These are phyloP conservation scores for Menura novaehollandiae DNA, from an alignment of 2,113 vertebrate genomes.

Conservation along the genomic window DNA sequence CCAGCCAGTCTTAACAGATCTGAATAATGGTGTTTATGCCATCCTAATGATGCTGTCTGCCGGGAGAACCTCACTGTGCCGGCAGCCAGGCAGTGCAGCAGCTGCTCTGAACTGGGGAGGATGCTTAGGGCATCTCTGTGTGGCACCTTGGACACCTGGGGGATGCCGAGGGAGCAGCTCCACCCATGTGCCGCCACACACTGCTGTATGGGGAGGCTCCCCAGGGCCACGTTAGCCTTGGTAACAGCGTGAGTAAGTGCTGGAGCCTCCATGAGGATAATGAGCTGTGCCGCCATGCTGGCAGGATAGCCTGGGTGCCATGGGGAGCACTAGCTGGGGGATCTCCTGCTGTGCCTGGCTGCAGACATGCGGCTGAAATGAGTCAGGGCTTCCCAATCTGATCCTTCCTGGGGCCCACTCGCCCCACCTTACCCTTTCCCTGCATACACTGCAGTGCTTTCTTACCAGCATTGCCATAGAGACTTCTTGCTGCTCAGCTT, in stretches of 20 bases:
- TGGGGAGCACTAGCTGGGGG: not conserved
- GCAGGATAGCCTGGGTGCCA: not conserved
- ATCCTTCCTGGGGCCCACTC: not conserved
- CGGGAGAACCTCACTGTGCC: accelerated
- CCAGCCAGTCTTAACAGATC: not conserved
- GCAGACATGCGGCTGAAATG: accelerated
- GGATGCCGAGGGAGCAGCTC: accelerated
- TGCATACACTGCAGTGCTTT: not conserved
- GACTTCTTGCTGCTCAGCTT: not conserved
- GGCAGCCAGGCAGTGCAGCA: accelerated
- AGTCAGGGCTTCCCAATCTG: not conserved
- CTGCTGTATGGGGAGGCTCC: not conserved
- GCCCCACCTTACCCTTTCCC: not conserved
- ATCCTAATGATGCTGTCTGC: not conserved
- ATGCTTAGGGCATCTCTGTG: not conserved
- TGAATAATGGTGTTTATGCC: not conserved
- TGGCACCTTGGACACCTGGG: not conserved
- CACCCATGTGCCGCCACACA: accelerated
- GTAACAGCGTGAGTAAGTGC: accelerated
- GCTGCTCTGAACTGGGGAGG: accelerated
- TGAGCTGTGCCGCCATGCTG: accelerated
- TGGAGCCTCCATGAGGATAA: not conserved
- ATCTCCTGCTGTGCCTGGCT: not conserved
- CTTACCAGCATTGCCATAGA: not conserved
- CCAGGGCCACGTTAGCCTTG: accelerated